Percentiles rank a stretch among this genome's conserved stretches.
Evolutionary conservation across 2,113 vertebrate genomes (phyloP).

Genomic region (Sylvilagus bachmani): DNA sequence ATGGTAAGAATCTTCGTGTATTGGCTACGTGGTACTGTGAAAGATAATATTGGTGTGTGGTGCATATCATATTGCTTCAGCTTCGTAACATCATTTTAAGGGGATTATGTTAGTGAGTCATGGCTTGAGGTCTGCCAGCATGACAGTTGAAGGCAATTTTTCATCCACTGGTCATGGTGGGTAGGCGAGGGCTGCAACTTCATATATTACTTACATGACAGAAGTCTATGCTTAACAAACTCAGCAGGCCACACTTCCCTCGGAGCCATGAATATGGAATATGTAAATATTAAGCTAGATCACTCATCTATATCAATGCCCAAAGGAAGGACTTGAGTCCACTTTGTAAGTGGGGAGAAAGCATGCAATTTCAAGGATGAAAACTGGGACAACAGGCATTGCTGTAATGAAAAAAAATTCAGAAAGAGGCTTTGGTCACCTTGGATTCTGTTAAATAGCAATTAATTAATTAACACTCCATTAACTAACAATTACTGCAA

Average conservation of each 20-base stretch:
- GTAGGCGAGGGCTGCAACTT: background rate
- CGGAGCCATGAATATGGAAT: background rate
- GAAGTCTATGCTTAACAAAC: background rate
- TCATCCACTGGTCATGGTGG: no score
- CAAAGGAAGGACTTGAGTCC: background rate
- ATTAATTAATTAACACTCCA: background rate
- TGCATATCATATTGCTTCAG: background rate
- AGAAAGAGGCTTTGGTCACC: background rate
- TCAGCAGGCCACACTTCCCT: background rate
- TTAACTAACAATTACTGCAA: background rate
- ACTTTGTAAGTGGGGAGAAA: background rate
- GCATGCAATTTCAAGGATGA: background rate
- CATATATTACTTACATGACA: background rate
- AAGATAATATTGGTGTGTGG: background rate
- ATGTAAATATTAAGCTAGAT: background rate
- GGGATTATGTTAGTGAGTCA: background rate
- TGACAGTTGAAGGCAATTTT: background rate
- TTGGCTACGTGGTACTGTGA: background rate
- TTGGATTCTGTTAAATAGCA: background rate
- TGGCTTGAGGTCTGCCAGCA: background rate
- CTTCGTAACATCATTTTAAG: background rate
- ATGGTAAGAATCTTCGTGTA: background rate
- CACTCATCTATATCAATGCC: background rate
- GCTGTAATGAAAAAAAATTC: background rate
- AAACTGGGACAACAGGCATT: background rate